Conservation (phyloP, 2,113 vertebrate species). For the Pelvicachromis taeniatus region DNA sequence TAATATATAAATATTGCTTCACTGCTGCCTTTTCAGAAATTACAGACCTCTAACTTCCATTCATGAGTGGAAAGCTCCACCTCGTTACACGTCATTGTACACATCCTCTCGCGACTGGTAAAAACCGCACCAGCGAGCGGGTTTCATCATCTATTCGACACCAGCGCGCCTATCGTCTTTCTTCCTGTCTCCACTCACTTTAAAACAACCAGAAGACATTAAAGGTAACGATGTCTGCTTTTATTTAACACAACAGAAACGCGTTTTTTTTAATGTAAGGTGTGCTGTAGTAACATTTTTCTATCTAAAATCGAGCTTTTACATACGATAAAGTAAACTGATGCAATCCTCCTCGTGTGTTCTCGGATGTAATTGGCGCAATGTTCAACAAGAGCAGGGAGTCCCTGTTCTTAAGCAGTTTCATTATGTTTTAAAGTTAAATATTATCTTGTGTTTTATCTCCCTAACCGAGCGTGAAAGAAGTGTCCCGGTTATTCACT, state of each 20-base stretch:
- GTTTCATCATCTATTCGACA: slow-evolving; percentile 8
- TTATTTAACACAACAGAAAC: neutral
- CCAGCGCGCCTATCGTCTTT: neutral
- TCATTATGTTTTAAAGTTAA: neutral
- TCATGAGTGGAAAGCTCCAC: slow-evolving; percentile 1
- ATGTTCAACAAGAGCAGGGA: neutral
- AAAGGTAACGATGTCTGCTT: slow-evolving; percentile 17
- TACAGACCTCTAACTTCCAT: neutral
- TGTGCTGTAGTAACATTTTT: neutral
- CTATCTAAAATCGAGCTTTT: neutral
- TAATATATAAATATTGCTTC: neutral
- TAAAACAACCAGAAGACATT: neutral
- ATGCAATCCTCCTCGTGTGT: slow-evolving; percentile 48
- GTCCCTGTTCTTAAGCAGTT: neutral
- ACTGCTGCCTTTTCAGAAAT: neutral
- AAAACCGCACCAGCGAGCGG: neutral
- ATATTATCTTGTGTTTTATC: neutral
- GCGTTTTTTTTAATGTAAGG: neutral
- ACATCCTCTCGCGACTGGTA: neutral
- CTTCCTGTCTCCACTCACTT: neutral
- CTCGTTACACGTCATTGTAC: neutral
- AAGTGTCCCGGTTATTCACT: neutral
- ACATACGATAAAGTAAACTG: slow-evolving; percentile 4
- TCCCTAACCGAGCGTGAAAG: neutral
- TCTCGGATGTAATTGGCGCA: neutral